Evolutionary conservation across 37 sponge, comb jelly and placozoan species (phyloP).

Genomic region (Halichondria panicea): DNA sequence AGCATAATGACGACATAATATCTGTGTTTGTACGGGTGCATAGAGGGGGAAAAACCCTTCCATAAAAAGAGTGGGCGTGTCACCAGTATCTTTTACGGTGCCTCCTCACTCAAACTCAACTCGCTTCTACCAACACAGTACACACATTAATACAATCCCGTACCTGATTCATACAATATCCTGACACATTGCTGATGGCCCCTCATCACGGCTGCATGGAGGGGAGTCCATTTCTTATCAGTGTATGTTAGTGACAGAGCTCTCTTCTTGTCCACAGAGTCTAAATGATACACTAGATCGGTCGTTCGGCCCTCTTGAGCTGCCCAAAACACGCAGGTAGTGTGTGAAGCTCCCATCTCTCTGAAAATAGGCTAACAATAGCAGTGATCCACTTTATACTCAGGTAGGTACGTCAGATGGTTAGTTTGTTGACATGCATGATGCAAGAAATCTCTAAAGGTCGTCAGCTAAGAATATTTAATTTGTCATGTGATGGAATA

Average conservation of each 20-base stretch:
- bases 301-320: constrained; percentile 64
- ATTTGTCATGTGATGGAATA: no score
- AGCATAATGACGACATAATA: no score
- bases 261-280: constrained; percentile 5
- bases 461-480: no score
- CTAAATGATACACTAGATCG: constrained; percentile 58
- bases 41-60: background rate
- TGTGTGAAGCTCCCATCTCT: constrained; percentile 19
- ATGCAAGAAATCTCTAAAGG: no score
- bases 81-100: background rate
- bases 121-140: background rate
- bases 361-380: no score
- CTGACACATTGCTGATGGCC: constrained; percentile 54
- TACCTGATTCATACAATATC: constrained; percentile 52
- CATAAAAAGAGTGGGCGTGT: background rate
- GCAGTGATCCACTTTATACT: no score
- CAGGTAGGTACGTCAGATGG: no score
- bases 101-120: background rate
- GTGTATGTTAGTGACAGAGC: background rate
- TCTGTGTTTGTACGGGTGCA: no score
- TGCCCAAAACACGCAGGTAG: constrained; percentile 51
- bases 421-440: no score
- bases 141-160: background rate
- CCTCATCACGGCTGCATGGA: constrained; percentile 52
- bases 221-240: constrained; percentile 25